Conservation (phyloP, 2,888 invertebrate species). For the Drosophila demipolita region DNA sequence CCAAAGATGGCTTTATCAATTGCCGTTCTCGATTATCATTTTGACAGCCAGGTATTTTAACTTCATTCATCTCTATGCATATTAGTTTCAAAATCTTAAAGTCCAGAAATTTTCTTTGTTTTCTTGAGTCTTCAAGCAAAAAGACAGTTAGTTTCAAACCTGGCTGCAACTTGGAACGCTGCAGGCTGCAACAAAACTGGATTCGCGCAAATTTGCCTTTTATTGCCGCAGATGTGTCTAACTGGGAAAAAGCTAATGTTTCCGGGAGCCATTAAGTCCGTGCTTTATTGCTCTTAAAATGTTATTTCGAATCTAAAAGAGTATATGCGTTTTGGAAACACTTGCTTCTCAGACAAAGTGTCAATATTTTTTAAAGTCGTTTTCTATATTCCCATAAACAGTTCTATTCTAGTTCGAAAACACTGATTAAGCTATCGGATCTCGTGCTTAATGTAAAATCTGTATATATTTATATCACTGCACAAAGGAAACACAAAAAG, state of each 20-base stretch:
- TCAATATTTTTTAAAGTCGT: neutral
- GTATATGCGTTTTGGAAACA: neutral
- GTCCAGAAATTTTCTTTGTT: neutral
- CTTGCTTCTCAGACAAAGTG: neutral
- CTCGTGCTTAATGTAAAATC: too few species aligned
- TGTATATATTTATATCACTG: neutral
- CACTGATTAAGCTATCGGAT: neutral
- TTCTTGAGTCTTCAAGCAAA: neutral
- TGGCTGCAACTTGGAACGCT: constrained; percentile 7
- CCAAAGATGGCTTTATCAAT: too few species aligned
- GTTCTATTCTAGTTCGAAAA: neutral
- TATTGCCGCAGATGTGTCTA: constrained; percentile 45
- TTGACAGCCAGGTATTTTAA: neutral
- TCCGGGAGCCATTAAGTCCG: constrained; percentile 20
- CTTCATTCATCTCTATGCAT: neutral
- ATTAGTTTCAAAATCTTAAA: neutral
- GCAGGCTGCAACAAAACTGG: neutral
- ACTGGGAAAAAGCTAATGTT: constrained; percentile 9
- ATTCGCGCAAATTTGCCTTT: constrained; percentile 22
- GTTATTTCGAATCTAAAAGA: neutral
- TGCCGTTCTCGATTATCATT: neutral
- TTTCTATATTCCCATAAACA: neutral
- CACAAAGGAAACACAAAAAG: neutral
- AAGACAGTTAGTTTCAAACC: constrained; percentile 8
- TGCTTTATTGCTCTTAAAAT: neutral